phyloP scores from a whole-genome alignment of 2,797 vertebrate species.

The Menidia menidia region DNA sequence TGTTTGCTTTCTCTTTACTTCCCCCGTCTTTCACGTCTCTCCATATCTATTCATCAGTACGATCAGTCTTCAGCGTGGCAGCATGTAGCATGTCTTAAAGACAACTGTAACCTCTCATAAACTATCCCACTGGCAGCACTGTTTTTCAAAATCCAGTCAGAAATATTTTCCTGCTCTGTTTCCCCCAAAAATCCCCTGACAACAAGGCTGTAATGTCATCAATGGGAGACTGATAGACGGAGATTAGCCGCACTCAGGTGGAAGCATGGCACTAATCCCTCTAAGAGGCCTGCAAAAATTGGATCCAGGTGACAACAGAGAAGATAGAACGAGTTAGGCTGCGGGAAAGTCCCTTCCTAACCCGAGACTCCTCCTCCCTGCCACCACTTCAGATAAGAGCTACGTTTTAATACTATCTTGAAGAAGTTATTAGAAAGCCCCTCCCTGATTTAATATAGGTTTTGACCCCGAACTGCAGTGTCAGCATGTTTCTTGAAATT shows the following conservation, averaged over 20 bases:
- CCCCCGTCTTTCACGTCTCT: constrained; percentile 1
- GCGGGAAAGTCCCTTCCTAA: constrained; percentile 63
- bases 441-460: constrained; percentile 5
- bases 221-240: constrained; percentile 31
- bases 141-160: constrained; percentile 26
- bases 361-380: background rate
- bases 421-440: constrained; percentile 2
- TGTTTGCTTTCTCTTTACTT: constrained; percentile 3
- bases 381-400: constrained; percentile 11
- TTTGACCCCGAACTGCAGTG: background rate
- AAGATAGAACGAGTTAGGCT: constrained; percentile 20
- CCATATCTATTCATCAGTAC: background rate
- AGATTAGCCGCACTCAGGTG: constrained; percentile 50
- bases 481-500: background rate
- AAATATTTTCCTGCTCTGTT: constrained; percentile 27
- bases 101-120: constrained; percentile 34
- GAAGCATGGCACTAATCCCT: constrained; percentile 52
- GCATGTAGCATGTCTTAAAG: background rate
- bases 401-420: constrained; percentile 13
- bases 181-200: constrained; percentile 37
- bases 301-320: constrained; percentile 45
- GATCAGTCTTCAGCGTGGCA: constrained; percentile 26
- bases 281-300: constrained; percentile 52
- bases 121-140: constrained; percentile 34
- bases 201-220: constrained; percentile 58